These are phyloP conservation scores for Setipinna tenuifilis DNA, from an alignment of 2,797 vertebrate species.

Conservation along the genomic window DNA sequence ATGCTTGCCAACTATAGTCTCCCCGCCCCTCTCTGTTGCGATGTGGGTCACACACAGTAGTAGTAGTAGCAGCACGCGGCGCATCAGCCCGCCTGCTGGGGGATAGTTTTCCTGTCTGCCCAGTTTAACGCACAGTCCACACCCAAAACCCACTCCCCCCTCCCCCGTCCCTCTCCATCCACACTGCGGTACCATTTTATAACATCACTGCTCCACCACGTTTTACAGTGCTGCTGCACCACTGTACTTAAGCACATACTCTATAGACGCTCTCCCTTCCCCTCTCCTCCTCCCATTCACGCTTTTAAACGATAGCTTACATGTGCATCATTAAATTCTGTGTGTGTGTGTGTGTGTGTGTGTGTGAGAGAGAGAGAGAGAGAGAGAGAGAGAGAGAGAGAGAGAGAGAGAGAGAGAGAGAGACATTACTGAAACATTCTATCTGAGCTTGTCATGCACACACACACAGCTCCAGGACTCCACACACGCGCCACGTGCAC, in stretches of 20 bases:
- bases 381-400: too few relatives aligned
- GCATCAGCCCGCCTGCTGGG: conserved; percentile 59
- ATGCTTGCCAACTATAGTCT: conserved; percentile 31
- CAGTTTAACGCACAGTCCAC: conserved; percentile 26
- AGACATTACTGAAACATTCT: too few relatives aligned
- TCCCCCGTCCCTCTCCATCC: background rate
- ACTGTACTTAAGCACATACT: background rate
- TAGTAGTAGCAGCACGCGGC: conserved; percentile 61
- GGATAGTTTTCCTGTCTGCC: conserved; percentile 57
- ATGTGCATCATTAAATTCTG: too few relatives aligned
- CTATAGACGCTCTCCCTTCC: background rate
- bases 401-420: too few relatives aligned
- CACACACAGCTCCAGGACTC: too few relatives aligned
- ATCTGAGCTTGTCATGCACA: too few relatives aligned
- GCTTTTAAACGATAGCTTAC: background rate
- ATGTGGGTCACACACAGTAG: conserved; percentile 72
- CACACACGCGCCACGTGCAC: too few relatives aligned
- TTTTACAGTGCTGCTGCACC: conserved; percentile 15
- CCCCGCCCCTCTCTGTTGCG: conserved; percentile 49
- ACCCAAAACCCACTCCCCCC: conserved; percentile 15
- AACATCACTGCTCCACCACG: background rate
- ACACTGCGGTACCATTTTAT: conserved; percentile 26
- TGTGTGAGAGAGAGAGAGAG: too few relatives aligned
- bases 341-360: background rate
- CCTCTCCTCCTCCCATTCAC: background rate